Evolutionary conservation across 2,113 vertebrate species (phyloP), one percentile per base, ranked within the genome.

Genomic region (Peromyscus maniculatus): DNA sequence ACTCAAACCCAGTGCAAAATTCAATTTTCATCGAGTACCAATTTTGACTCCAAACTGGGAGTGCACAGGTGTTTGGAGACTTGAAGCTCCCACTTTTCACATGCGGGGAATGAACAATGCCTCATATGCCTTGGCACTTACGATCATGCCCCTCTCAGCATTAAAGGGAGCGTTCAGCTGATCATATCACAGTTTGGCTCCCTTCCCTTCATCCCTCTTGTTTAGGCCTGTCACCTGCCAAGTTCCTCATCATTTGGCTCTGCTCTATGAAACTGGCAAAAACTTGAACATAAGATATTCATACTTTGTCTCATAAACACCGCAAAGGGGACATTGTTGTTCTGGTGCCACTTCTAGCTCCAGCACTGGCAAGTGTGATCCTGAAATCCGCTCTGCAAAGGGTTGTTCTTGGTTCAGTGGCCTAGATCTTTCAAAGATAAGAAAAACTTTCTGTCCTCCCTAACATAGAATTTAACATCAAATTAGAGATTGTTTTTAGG

Each of bases 11-110:
- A 87, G 49, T 84, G 36, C 59, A 91, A 71, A 91, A 90, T 10
- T 91, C 91, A 90, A 86, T 96, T 95, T 96, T 82, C 87, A 91
- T 93, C 79, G 89, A 94, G 89, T 59, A 96, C 21, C 71, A 39
- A 82, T 67, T 97, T 80, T 95, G 64, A 95, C 55, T 75, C 72
- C 82, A 95, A 96, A 89, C 82, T 96, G 92, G 31, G 86, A 93
- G 22, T 96, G 72, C 93, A 94, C 96, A 98, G 96, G 97, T 97
- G 93, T 97, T 96, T 96, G 93, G 96, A 97, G 89, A 33, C 46
- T 90, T 83, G 43, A 39, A n/a, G 7, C 52, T 96, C 59, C 94
- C 71, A 86, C 83, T 95, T 96, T 96, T 86, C 75, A 89, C 74
- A 93, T 92, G 59, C 62, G 92, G 17, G 31, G 80, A 95, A 89